Base-by-base conservation (phyloP, 2,113 vertebrate species). In the Corythornis vintsioides region DNA sequence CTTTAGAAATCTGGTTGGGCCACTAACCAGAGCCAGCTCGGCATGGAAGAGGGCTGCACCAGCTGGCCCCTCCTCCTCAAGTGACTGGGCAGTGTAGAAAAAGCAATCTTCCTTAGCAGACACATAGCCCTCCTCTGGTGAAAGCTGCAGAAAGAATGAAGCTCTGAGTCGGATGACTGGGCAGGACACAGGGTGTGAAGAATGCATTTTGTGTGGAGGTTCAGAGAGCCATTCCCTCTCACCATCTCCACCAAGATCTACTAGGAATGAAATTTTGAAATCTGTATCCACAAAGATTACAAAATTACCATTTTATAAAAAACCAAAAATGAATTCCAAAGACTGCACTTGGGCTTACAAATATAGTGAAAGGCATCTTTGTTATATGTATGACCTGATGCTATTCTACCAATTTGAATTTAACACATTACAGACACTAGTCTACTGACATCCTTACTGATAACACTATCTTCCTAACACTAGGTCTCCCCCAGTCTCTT, bases 11-110 rank as follows among this genome's bases (percentile, higher is more conserved):
- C 82, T 73, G 96, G 55, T 76, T 63, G 47, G 88, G 92, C 79
- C 93, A 99, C 98, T 99, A 97, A 99, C 99, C 99, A 99, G 97
- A 98, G 98, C 98, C 94, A 98, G 98, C 96, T 99, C 98, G 97
- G 99, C 98, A 97, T 95, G 98, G 97, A 99, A 99, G 97, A 99
- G 95, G 96, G 98, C 96, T 97, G 97, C 97, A 97, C 98, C 98
- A 95, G 97, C 85, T 95, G 97, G 97, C 95, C 97, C 98, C 96
- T 97, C 98, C 94, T 98, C 98, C 97, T 98, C 97, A 95, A 98
- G 95, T 96, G 97, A 97, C 96, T 98, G 97, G 97, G 92, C 96
- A 92, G 96, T 95, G 97, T 97, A 98, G 97, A 98, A 98, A 98
- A 98, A 98, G 97, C 98, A 97, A 90, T 98, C 98, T 96, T 98